Percentiles rank a stretch among this genome's conserved stretches.
These are phyloP conservation scores for Alces alces DNA, from an alignment of 2,113 vertebrate species.

Conservation along the genomic window DNA sequence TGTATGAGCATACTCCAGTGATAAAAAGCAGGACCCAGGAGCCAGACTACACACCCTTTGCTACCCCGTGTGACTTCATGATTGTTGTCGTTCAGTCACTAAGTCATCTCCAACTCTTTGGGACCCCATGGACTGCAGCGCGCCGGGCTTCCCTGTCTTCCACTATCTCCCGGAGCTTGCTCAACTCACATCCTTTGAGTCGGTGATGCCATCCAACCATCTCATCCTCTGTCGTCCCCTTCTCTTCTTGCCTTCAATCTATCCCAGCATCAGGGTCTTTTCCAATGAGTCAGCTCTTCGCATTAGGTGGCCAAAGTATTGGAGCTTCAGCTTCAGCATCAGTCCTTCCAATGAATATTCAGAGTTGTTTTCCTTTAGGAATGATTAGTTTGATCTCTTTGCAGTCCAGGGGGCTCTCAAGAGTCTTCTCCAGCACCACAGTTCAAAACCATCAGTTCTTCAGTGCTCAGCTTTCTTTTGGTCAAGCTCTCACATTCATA, in stretches of 20 bases:
- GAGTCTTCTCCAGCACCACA: background rate
- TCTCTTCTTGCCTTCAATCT: background rate
- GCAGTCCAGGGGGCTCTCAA: background rate
- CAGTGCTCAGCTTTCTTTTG: background rate
- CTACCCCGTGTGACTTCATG: background rate
- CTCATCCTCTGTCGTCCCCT: background rate
- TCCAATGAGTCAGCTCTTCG: background rate
- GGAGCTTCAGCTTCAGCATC: background rate
- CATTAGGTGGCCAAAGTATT: background rate
- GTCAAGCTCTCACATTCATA: background rate
- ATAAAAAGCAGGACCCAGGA: too few species aligned
- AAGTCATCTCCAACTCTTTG: background rate
- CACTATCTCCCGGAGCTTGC: background rate
- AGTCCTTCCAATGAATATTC: background rate
- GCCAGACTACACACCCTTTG: background rate
- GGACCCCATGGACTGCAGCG: accelerated
- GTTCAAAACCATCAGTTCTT: background rate
- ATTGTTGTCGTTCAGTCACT: background rate
- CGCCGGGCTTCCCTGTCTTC: background rate
- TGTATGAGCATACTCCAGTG: accelerated
- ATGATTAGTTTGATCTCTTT: background rate
- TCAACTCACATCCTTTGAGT: background rate
- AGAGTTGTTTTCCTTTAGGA: background rate
- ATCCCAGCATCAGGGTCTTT: background rate
- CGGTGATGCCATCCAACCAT: background rate